Evolutionary conservation across 2,888 invertebrate genomes (phyloP).

Genomic region (Thumatha senex): DNA sequence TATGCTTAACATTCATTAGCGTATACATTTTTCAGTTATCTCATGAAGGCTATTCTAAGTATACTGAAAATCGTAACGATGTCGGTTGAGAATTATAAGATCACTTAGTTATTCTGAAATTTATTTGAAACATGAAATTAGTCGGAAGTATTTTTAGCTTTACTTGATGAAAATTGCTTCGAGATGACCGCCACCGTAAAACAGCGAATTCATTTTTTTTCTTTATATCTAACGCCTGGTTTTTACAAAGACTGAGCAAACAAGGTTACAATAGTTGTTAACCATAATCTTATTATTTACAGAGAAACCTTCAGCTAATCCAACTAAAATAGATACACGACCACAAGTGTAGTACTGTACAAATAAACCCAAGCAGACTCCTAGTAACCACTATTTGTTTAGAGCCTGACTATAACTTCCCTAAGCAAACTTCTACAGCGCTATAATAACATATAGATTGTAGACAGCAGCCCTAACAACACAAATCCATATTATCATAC

Average conservation of each 20-base stretch:
- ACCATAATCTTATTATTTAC: too few species aligned
- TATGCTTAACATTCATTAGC: constrained; percentile 32
- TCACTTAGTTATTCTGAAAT: too few species aligned
- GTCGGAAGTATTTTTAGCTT: too few species aligned
- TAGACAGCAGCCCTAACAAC: constrained; percentile 29
- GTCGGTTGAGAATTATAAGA: too few species aligned
- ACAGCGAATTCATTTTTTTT: too few species aligned
- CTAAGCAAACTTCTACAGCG: constrained; percentile 9
- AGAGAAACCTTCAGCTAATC: background rate
- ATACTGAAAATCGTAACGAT: too few species aligned
- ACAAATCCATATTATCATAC: constrained; percentile 38
- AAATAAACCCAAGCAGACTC: constrained; percentile 4
- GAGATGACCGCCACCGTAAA: too few species aligned
- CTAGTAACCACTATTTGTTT: constrained; percentile 10
- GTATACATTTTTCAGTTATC: constrained; percentile 1
- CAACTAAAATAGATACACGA: background rate
- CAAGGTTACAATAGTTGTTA: too few species aligned
- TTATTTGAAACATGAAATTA: too few species aligned
- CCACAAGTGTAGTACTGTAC: background rate
- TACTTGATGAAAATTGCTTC: too few species aligned
- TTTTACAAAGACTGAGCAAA: too few species aligned
- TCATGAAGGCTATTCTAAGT: background rate
- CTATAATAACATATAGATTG: constrained; percentile 13
- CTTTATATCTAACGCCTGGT: too few species aligned
- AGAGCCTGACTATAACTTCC: constrained; percentile 4